Conservation (phyloP, 1,140 invertebrate species). For the Pogonomyrmex barbatus region DNA sequence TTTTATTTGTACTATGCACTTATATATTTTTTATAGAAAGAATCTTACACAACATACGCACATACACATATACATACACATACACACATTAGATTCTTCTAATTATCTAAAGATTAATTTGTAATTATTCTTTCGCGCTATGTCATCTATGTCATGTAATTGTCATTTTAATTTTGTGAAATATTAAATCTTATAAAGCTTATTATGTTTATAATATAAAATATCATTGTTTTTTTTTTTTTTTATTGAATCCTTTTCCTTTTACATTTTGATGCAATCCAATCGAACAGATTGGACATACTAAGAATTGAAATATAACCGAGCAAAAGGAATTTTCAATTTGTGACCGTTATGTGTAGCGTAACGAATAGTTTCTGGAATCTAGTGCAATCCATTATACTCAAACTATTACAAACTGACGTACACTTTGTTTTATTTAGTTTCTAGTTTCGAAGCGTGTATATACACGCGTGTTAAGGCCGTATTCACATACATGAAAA, state of each 20-base stretch:
- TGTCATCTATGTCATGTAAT: background rate
- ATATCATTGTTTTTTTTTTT: background rate
- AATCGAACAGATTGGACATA: background rate
- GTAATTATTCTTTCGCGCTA: background rate
- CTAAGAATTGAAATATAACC: background rate
- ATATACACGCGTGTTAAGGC: background rate
- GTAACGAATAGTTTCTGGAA: background rate
- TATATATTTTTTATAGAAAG: background rate
- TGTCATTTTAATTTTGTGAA: background rate
- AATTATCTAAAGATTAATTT: background rate
- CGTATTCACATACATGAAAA: constrained; percentile 13
- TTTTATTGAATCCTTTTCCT: background rate
- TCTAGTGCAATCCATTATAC: constrained; percentile 1
- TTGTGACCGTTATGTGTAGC: background rate
- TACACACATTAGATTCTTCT: background rate
- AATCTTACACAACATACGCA: background rate
- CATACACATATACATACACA: too few relatives aligned
- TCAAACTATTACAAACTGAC: constrained; percentile 20
- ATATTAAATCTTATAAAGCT: background rate
- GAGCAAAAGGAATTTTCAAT: constrained; percentile 20
- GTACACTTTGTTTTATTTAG: constrained; percentile 24
- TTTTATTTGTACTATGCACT: background rate
- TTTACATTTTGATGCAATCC: background rate
- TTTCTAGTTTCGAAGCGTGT: constrained; percentile 44
- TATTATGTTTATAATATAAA: background rate